Base-by-base conservation (phyloP, 1,140 invertebrate species). In the Penaeus vannamei region DNA sequence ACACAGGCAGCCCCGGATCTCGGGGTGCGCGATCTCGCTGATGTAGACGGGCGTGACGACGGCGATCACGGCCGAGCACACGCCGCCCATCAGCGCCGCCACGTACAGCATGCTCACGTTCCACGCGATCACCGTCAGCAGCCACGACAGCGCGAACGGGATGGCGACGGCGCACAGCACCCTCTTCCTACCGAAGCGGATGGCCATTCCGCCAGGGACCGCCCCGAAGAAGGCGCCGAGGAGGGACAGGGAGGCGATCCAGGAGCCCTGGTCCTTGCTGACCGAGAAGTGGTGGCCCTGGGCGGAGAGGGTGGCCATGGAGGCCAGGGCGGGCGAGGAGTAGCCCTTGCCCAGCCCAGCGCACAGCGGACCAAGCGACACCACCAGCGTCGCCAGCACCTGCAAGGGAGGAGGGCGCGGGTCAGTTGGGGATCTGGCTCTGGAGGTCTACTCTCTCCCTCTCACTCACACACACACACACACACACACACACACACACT, bases 1-100 rank as follows among this genome's bases (percentile, higher is more conserved):
- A 91, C 96, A 97, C 32, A 98, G 94, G 90, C 96, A 96, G 2
- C 97, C 97, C 91, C 97, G 93, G 86, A 97, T 96, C 82, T 96
- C 95, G 23, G 97, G 96, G 61, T 97, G 95, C 22, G 97, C 96
- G 91, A 97, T 97, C 94, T 98, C 97, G 85, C 96, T 97, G 90
- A 98, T 95, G 93, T 98, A 98, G 85, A 98, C 96, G 23, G 97
- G 96, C 61, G 96, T 96, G 23, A 96, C 95, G 93, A 97, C 95
- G 76, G 96, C 95, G 69, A 97, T 95, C 82, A 97, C 95, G 60
- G 96, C 96, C 91, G 96, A 96, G 92, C 96, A 95, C 59, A 97
- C 96, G 12, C 96, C 96, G 14, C 95, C 96, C 90, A 96, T 94
- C 93, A 97, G 96, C 19, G 96, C 96, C 0, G 96, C 96, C 23